Percentiles rank a stretch among this genome's conserved stretches.
Conservation (phyloP, 2,797 vertebrate genomes). For the Poliocrania exsul region DNA sequence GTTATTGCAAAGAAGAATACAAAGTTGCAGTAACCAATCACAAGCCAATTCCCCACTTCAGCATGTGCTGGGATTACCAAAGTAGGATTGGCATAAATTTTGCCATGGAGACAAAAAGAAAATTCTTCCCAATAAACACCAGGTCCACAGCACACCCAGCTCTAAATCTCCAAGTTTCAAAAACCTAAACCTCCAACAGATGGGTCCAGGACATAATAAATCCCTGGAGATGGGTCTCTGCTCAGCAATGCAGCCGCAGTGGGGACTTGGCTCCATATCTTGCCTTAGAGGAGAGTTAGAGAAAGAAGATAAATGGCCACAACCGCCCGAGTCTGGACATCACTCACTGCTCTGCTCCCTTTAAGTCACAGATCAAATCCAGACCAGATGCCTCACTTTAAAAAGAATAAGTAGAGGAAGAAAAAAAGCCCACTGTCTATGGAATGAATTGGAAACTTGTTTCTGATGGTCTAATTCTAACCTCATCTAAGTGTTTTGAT, state of each 20-base stretch:
- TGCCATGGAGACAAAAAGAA: neutral
- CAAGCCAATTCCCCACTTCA: neutral
- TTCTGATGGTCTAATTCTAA: neutral
- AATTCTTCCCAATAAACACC: neutral
- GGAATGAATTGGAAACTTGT: constrained; percentile 27
- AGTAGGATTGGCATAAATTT: neutral
- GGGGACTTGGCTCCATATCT: neutral
- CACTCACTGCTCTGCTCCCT: constrained; percentile 28
- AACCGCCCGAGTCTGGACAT: neutral
- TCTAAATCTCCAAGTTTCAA: neutral
- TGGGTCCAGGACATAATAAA: neutral
- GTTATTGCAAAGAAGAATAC: neutral
- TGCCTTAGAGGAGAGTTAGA: neutral
- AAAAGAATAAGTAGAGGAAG: constrained; percentile 6
- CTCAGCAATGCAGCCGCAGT: neutral
- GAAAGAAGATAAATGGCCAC: constrained; percentile 28
- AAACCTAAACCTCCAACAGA: neutral
- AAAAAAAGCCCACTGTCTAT: neutral
- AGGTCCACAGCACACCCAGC: neutral
- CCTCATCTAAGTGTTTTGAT: neutral
- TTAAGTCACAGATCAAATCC: constrained; percentile 57
- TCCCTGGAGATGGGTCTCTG: neutral
- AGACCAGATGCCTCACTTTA: constrained; percentile 49
- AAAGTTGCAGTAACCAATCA: neutral
- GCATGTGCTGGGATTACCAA: rapidly evolving